phyloP scores from a whole-genome alignment of 2,888 invertebrate species.

The Operophtera brumata region DNA sequence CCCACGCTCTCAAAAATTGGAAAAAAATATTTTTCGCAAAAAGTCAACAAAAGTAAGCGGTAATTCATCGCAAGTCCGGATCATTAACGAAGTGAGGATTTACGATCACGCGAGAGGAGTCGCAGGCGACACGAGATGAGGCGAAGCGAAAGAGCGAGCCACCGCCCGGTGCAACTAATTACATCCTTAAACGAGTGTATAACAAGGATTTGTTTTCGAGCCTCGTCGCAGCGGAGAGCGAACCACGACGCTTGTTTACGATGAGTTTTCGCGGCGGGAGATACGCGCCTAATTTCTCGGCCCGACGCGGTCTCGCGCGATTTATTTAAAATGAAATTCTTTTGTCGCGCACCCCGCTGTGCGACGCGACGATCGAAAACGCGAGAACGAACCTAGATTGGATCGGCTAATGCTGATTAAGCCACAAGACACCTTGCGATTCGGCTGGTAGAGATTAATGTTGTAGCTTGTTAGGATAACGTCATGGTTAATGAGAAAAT shows the following conservation, averaged over 20 bases:
- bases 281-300: constrained; percentile 75
- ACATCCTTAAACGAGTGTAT: constrained; percentile 78
- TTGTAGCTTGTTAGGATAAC: constrained; percentile 20
- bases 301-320: constrained; percentile 75
- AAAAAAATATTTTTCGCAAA: constrained; percentile 64
- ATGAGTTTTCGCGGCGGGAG: constrained; percentile 77
- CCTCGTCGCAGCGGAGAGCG: constrained; percentile 54
- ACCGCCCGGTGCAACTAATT: constrained; percentile 73
- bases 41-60: constrained; percentile 69
- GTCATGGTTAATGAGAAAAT: constrained; percentile 40
- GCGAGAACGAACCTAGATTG: constrained; percentile 66
- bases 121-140: constrained; percentile 40
- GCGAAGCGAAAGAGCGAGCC: constrained; percentile 43
- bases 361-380: constrained; percentile 71
- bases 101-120: constrained; percentile 68
- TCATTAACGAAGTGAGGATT: constrained; percentile 75
- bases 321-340: constrained; percentile 77
- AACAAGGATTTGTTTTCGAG: constrained; percentile 72
- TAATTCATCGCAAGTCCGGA: constrained; percentile 70
- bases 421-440: constrained; percentile 64
- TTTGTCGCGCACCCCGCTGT: constrained; percentile 72
- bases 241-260: constrained; percentile 74
- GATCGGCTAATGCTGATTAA: constrained; percentile 64
- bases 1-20: constrained; percentile 66
- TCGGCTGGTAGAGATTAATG: constrained; percentile 51